phyloP scores from a whole-genome alignment of 2,797 vertebrate genomes.

The Falco concolor region DNA sequence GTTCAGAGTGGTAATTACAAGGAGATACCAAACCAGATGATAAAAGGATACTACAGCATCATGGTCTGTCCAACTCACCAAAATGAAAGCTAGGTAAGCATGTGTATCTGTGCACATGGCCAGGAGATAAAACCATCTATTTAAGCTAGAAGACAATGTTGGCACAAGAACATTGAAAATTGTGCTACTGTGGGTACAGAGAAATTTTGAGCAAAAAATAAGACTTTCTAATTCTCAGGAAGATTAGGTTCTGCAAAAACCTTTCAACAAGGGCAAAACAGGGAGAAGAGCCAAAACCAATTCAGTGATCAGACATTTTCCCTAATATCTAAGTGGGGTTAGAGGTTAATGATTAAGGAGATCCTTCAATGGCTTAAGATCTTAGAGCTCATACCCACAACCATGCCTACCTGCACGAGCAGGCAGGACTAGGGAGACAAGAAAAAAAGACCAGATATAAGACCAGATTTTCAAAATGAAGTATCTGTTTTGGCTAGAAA shows the following conservation, averaged over 20 bases:
- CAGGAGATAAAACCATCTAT: background rate
- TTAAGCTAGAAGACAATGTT: rapidly evolving
- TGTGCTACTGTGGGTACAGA: rapidly evolving
- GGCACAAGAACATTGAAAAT: background rate
- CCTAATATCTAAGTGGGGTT: background rate
- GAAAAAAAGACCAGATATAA: background rate
- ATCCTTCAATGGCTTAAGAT: background rate
- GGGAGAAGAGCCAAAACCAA: background rate
- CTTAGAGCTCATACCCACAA: background rate
- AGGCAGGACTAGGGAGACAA: background rate
- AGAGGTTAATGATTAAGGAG: background rate
- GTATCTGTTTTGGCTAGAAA: background rate
- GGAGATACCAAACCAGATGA: background rate
- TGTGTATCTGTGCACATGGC: background rate
- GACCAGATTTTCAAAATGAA: background rate
- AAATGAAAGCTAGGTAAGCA: background rate
- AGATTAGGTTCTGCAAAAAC: background rate
- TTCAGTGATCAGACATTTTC: background rate
- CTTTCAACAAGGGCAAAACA: background rate
- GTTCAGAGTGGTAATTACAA: background rate
- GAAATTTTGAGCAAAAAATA: background rate
- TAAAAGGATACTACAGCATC: background rate
- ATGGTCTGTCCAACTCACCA: background rate
- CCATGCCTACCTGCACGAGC: background rate
- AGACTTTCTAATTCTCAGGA: background rate